phyloP scores from a whole-genome alignment of 2,888 invertebrate genomes.

The Bombyx huttoni region DNA sequence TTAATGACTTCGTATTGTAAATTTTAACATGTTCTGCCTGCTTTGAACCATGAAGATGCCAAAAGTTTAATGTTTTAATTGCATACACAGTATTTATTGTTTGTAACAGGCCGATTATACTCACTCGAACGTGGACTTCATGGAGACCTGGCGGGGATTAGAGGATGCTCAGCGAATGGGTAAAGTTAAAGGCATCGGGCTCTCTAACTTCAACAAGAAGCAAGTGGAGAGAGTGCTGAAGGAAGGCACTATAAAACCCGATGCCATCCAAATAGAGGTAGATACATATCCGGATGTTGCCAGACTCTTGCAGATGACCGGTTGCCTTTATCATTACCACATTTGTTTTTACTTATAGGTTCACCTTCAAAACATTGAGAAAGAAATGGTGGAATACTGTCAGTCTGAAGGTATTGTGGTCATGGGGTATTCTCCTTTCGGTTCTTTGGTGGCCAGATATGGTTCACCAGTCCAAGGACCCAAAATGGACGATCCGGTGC shows the following conservation, averaged over 20 bases:
- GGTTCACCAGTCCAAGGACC: constrained; percentile 55
- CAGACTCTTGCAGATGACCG: background rate
- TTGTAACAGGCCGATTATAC: constrained; percentile 35
- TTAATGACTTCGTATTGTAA: no score
- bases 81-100: background rate
- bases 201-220: constrained; percentile 83
- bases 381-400: constrained; percentile 74
- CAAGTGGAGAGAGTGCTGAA: constrained; percentile 77
- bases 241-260: constrained; percentile 70
- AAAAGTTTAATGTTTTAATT: background rate
- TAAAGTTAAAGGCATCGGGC: constrained; percentile 77
- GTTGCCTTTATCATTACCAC: no score
- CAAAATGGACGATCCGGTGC: constrained; percentile 58
- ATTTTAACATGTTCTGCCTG: background rate
- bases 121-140: constrained; percentile 66
- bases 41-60: background rate
- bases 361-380: constrained; percentile 77
- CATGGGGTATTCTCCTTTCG: constrained; percentile 79
- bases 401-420: constrained; percentile 71
- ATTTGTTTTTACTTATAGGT: constrained; percentile 22
- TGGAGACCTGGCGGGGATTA: constrained; percentile 80
- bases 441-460: constrained; percentile 63
- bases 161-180: constrained; percentile 76
- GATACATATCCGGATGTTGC: background rate
- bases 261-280: constrained; percentile 72